A percentile compares a stretch with the other conserved stretches of the same genome.
phyloP scores from a whole-genome alignment of 64 coral and sea anemone genomes.

The Acropora tenuis region DNA sequence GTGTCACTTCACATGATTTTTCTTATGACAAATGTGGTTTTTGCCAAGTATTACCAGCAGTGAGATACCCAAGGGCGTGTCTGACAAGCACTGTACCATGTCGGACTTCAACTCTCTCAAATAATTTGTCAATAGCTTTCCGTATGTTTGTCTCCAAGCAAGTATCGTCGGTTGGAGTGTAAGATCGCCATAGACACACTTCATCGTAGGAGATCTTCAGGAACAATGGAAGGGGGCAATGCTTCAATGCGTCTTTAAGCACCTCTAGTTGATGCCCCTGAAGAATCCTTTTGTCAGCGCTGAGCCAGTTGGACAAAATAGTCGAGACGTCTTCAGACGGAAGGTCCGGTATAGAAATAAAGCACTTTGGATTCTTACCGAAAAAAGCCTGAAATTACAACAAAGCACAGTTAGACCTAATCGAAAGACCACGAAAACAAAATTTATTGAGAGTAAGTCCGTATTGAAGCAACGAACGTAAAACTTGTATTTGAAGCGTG shows the following conservation, averaged over 20 bases:
- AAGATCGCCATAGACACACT: slow-evolving; percentile 77
- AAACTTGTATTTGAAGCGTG: no score
- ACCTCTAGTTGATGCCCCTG: slow-evolving; percentile 46
- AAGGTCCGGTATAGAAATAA: slow-evolving; percentile 64
- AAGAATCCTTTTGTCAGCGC: slow-evolving; percentile 51
- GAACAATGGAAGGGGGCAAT: slow-evolving; percentile 84
- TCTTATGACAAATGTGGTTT: not conserved
- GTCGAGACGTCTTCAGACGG: slow-evolving; percentile 59
- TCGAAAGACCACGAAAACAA: not conserved
- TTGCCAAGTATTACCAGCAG: slow-evolving; percentile 46
- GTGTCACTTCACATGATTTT: no score
- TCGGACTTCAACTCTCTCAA: slow-evolving; percentile 66
- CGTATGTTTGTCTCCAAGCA: slow-evolving; percentile 61
- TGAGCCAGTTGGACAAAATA: slow-evolving; percentile 78
- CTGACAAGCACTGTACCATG: slow-evolving; percentile 76
- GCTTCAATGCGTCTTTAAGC: slow-evolving; percentile 61
- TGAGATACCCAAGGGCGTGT: slow-evolving; percentile 85
- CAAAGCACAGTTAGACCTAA: not conserved
- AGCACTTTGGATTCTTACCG: slow-evolving; percentile 64
- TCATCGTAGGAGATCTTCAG: slow-evolving; percentile 89
- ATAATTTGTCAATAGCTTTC: slow-evolving; percentile 70
- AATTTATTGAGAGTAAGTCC: no score
- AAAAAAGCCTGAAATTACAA: slow-evolving; percentile 48
- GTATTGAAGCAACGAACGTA: no score
- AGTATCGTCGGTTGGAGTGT: slow-evolving; percentile 47